These are phyloP conservation scores for Paradisaea rubra DNA, from an alignment of 2,113 vertebrate species.

Conservation along the genomic window DNA sequence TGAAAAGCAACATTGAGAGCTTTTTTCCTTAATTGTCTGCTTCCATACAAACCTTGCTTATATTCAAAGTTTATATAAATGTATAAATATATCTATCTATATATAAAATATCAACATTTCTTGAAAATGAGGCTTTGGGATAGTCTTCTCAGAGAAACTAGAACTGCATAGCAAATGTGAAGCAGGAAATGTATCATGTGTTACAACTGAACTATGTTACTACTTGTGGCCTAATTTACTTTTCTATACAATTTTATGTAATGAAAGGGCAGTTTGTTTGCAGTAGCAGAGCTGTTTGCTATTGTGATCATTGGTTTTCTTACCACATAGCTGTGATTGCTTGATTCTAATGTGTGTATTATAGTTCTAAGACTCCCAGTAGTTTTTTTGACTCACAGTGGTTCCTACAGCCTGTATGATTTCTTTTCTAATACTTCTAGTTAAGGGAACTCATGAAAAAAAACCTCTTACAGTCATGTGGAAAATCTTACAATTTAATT, in stretches of 20 bases:
- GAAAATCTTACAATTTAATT: conserved; percentile 3
- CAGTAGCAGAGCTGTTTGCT: neutral
- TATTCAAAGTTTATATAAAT: neutral
- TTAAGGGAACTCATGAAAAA: neutral
- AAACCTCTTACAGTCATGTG: neutral
- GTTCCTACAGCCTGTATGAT: neutral
- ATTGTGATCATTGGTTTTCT: neutral
- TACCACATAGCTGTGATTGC: neutral
- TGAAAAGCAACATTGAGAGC: neutral
- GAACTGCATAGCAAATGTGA: neutral
- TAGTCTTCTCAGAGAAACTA: neutral
- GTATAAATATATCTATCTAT: neutral
- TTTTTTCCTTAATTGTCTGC: neutral
- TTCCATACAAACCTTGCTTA: neutral
- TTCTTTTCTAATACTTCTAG: neutral
- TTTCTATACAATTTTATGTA: neutral
- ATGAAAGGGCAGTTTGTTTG: neutral
- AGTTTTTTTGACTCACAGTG: neutral
- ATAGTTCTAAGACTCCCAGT: neutral
- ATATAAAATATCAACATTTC: neutral
- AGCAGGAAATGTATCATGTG: neutral
- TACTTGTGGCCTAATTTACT: neutral
- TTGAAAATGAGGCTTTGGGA: neutral
- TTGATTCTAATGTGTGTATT: neutral
- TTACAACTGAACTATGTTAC: neutral